These are phyloP conservation scores for Diplosoma virens DNA, from an alignment of 23 tunicate genomes.

Conservation along the genomic window DNA sequence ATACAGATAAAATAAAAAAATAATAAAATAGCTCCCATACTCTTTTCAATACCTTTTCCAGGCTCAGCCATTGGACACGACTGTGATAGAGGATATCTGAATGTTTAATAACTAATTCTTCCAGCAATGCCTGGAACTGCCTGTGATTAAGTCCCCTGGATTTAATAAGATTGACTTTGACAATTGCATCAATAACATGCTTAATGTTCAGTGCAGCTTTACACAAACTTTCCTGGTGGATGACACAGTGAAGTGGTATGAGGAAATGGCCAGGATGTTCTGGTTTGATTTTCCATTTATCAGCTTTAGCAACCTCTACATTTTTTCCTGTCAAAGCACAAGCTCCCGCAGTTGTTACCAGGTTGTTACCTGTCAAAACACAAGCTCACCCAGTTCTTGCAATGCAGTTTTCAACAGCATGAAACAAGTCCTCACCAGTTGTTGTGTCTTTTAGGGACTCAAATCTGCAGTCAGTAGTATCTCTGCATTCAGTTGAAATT, in stretches of 20 bases:
- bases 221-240: constrained; percentile 36
- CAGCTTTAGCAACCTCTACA: constrained; percentile 5
- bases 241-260: constrained; percentile 8
- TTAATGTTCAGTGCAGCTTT: constrained; percentile 29
- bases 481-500: constrained; percentile 35
- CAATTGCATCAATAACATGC: constrained; percentile 27
- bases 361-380: constrained; percentile 12
- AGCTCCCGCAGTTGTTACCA: constrained; percentile 52
- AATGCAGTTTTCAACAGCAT: constrained; percentile 21
- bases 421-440: constrained; percentile 47
- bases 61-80: constrained; percentile 46
- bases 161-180: constrained; percentile 36
- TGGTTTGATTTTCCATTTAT: constrained; percentile 3
- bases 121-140: constrained; percentile 29
- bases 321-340: constrained; percentile 46
- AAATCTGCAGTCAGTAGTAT: constrained; percentile 8
- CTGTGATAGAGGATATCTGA: constrained; percentile 44
- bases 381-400: constrained; percentile 13
- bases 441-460: constrained; percentile 54
- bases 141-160: constrained; percentile 46
- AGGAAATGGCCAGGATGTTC: neutral
- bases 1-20: no score
- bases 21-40: constrained; percentile 32
- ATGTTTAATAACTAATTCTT: constrained; percentile 34
- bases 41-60: constrained; percentile 38